phyloP scores from a whole-genome alignment of 2,113 vertebrate genomes.

The Alexandromys fortis region DNA sequence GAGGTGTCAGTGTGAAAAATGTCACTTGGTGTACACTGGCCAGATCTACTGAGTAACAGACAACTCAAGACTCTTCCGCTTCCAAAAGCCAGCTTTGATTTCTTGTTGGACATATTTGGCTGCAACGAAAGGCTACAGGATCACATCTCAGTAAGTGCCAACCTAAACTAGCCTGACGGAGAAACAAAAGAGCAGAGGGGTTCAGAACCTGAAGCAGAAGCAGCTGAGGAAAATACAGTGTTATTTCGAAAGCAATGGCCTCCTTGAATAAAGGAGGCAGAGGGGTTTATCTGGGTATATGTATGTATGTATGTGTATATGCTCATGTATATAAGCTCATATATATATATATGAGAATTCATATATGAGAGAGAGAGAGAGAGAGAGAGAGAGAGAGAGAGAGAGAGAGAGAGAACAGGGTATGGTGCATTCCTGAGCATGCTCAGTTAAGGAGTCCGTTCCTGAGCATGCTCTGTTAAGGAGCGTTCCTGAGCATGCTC shows the following conservation, averaged over 20 bases:
- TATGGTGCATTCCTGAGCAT: neutral
- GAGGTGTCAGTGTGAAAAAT: neutral
- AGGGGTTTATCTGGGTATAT: neutral
- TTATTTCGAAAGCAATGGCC: neutral
- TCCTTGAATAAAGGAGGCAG: neutral
- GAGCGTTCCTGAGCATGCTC: neutral
- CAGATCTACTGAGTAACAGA: neutral
- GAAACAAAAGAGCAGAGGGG: neutral
- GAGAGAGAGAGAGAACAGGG: neutral
- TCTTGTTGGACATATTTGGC: neutral
- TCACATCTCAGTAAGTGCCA: neutral
- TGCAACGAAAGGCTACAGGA: neutral
- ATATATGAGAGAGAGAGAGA: too few species aligned
- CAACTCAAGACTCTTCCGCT: neutral
- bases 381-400: too few species aligned
- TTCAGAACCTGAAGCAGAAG: neutral
- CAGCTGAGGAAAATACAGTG: neutral
- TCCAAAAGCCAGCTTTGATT: neutral
- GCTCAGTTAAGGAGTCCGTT: neutral
- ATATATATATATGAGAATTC: too few species aligned
- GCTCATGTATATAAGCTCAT: neutral
- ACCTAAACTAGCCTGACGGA: neutral
- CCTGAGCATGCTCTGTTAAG: neutral
- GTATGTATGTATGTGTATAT: neutral
- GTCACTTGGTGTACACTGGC: neutral